These are phyloP conservation scores for Caiman crocodilus DNA, from an alignment of 2,797 vertebrate genomes.

Conservation along the genomic window DNA sequence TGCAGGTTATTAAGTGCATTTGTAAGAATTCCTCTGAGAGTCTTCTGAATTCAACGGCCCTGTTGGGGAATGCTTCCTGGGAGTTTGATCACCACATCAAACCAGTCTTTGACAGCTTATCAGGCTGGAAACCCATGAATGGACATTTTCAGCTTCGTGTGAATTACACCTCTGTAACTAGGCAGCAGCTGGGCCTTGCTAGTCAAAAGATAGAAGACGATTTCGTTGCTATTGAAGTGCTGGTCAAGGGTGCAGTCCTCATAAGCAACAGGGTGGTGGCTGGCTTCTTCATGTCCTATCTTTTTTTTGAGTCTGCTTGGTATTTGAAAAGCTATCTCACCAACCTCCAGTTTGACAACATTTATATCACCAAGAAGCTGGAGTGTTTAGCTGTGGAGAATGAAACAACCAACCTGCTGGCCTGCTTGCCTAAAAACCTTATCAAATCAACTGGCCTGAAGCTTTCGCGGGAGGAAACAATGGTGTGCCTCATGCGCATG, in stretches of 20 bases:
- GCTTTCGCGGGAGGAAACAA: constrained; percentile 85
- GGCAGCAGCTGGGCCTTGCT: constrained; percentile 73
- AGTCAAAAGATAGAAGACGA: constrained; percentile 84
- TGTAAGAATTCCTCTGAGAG: constrained; percentile 87
- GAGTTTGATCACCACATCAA: constrained; percentile 77
- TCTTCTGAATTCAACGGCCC: constrained; percentile 87
- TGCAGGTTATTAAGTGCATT: constrained; percentile 87
- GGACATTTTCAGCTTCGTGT: constrained; percentile 79
- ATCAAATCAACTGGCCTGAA: constrained; percentile 72
- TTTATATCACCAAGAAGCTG: constrained; percentile 80
- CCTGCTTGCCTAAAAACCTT: constrained; percentile 68
- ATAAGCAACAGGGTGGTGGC: constrained; percentile 83
- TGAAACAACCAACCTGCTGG: constrained; percentile 58
- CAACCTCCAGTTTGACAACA: constrained; percentile 88
- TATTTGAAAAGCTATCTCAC: constrained; percentile 91
- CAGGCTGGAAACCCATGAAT: constrained; percentile 53
- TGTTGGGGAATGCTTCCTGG: constrained; percentile 76
- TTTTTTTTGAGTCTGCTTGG: constrained; percentile 84
- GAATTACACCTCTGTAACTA: constrained; percentile 81
- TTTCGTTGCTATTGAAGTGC: constrained; percentile 79
- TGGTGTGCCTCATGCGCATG: constrained; percentile 79
- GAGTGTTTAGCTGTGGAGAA: constrained; percentile 41
- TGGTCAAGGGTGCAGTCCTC: constrained; percentile 74
- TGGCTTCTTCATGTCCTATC: constrained; percentile 82
- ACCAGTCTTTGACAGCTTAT: not conserved